Evolutionary conservation across 2,888 invertebrate genomes (phyloP).

Genomic region (Globia sparganii): DNA sequence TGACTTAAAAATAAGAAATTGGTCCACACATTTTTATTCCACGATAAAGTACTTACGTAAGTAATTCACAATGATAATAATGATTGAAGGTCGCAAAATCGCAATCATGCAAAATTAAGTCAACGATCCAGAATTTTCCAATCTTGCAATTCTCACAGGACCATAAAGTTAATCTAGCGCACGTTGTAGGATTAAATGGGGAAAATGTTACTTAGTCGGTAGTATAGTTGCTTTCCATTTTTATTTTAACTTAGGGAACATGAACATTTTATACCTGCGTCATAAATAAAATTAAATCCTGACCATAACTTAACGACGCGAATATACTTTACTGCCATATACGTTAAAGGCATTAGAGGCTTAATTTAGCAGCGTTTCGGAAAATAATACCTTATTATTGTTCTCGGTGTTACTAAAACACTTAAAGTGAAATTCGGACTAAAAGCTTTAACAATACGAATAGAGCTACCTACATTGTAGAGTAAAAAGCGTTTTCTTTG

Average conservation of each 20-base stretch:
- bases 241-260: slow-evolving; percentile 29
- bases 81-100: slow-evolving; percentile 33
- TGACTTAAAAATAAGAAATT: background rate
- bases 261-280: slow-evolving; percentile 55
- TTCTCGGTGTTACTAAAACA: slow-evolving; percentile 27
- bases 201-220: slow-evolving; percentile 36
- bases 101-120: slow-evolving; percentile 51
- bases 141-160: slow-evolving; percentile 50
- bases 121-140: slow-evolving; percentile 42
- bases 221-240: slow-evolving; percentile 43
- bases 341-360: slow-evolving; percentile 38
- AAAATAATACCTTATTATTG: slow-evolving; percentile 39
- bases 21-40: slow-evolving; percentile 14
- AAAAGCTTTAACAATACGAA: slow-evolving; percentile 45
- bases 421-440: slow-evolving; percentile 18
- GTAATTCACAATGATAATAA: slow-evolving; percentile 40
- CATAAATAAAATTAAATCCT: slow-evolving; percentile 61
- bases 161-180: slow-evolving; percentile 52
- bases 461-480: slow-evolving; percentile 28
- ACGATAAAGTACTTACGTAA: slow-evolving; percentile 1
- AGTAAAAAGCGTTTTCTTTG: slow-evolving; percentile 51
- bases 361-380: slow-evolving; percentile 42
- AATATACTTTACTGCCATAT: slow-evolving; percentile 45
- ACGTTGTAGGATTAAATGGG: slow-evolving; percentile 46
- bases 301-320: slow-evolving; percentile 56